Conservation (phyloP, 1,140 invertebrate species). For the Leptestheria dahalacensis region DNA sequence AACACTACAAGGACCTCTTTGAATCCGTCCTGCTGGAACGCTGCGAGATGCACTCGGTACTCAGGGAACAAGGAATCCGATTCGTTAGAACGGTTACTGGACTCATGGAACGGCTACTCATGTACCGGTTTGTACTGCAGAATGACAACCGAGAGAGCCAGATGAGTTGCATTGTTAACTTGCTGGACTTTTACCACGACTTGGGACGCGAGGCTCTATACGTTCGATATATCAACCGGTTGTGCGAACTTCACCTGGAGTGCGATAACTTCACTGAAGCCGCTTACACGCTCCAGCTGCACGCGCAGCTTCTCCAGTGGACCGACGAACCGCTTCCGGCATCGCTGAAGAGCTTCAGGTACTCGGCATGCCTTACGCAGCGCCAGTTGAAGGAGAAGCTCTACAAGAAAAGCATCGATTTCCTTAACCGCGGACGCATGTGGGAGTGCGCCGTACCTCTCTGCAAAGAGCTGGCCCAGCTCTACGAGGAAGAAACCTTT, state of each 20-base stretch:
- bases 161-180: slow-evolving; percentile 78
- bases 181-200: slow-evolving; percentile 50
- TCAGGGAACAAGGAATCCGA: slow-evolving; percentile 46
- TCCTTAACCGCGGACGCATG: slow-evolving; percentile 79
- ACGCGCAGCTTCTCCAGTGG: slow-evolving; percentile 71
- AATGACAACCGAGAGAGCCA: slow-evolving; percentile 71
- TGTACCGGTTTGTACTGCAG: slow-evolving; percentile 64
- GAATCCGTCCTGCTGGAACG: slow-evolving; percentile 48
- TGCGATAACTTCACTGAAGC: slow-evolving; percentile 88
- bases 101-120: slow-evolving; percentile 63
- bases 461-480: slow-evolving; percentile 68
- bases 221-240: slow-evolving; percentile 84
- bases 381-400: slow-evolving; percentile 75
- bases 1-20: slow-evolving; percentile 59
- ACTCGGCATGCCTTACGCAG: slow-evolving; percentile 52
- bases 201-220: slow-evolving; percentile 90
- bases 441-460: slow-evolving; percentile 83
- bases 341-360: slow-evolving; percentile 43
- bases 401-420: slow-evolving; percentile 73
- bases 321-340: slow-evolving; percentile 50
- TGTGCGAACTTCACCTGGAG: slow-evolving; percentile 74
- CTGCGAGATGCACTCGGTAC: slow-evolving; percentile 50
- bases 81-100: slow-evolving; percentile 62
- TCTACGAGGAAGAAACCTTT: slow-evolving; percentile 73
- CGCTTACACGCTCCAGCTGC: slow-evolving; percentile 72